Conservation (phyloP, 2,888 invertebrate species). For the Perizoma affinitatum region DNA sequence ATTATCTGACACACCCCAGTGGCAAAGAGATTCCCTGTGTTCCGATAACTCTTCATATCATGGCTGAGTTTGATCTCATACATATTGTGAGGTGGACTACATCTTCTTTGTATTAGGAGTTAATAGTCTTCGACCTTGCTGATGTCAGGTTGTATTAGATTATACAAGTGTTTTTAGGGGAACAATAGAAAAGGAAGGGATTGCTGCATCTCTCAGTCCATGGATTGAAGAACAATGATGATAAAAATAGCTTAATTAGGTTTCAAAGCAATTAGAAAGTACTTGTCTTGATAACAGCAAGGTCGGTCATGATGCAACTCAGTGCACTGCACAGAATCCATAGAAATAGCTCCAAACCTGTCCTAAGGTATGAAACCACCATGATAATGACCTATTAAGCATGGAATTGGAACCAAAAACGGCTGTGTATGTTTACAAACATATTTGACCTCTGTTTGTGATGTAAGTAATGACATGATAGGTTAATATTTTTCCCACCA, state of each 20-base stretch:
- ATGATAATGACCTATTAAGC: constrained; percentile 18
- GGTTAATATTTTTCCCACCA: constrained; percentile 81
- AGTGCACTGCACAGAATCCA: constrained; percentile 30
- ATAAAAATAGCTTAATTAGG: constrained; percentile 36
- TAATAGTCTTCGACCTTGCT: too few relatives aligned
- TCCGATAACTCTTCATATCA: too few relatives aligned
- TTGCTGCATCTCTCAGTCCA: too few relatives aligned
- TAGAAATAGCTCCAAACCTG: constrained; percentile 18
- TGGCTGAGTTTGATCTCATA: too few relatives aligned
- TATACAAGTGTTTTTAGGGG: too few relatives aligned
- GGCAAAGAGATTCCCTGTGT: too few relatives aligned
- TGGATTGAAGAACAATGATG: too few relatives aligned
- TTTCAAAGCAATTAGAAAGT: constrained; percentile 60
- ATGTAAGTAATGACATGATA: constrained; percentile 73
- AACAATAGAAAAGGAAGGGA: too few relatives aligned
- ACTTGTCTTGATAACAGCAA: constrained; percentile 48
- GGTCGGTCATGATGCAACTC: constrained; percentile 63
- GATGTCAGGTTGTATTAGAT: too few relatives aligned
- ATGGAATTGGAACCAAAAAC: constrained; percentile 45
- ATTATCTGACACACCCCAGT: too few relatives aligned
- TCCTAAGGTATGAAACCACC: not conserved
- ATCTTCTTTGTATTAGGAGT: too few relatives aligned
- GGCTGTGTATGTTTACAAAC: constrained; percentile 77
- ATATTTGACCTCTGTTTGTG: constrained; percentile 74
- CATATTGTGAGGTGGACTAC: too few relatives aligned